Percentiles rank a stretch among this genome's conserved stretches.
These are phyloP conservation scores for Octopus bimaculoides DNA, from an alignment of 1,140 invertebrate species.

Conservation along the genomic window DNA sequence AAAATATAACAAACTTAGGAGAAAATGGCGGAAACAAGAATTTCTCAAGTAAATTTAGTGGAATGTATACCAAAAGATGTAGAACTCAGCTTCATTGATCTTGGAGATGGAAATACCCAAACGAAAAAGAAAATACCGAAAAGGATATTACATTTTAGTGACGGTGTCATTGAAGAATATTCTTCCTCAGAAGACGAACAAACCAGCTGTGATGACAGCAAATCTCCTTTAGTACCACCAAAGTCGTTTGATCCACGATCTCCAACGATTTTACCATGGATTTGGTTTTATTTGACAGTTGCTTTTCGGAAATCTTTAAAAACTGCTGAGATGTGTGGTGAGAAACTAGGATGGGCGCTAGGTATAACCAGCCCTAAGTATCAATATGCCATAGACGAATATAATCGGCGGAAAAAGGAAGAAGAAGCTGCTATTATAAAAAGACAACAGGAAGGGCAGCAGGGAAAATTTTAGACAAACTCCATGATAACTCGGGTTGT, in stretches of 20 bases:
- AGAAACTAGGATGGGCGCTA: slow-evolving; percentile 78
- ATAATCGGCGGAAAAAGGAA: slow-evolving; percentile 49
- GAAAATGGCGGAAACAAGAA: no score
- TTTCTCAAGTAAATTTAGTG: not conserved
- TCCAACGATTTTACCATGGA: slow-evolving; percentile 42
- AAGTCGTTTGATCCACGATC: slow-evolving; percentile 67
- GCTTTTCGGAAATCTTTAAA: slow-evolving; percentile 45
- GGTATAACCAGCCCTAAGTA: slow-evolving; percentile 91
- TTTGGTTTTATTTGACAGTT: slow-evolving; percentile 40
- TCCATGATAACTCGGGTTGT: not conserved
- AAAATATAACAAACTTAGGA: no score
- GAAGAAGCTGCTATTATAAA: slow-evolving; percentile 12
- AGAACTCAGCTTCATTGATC: not conserved
- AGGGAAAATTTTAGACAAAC: not conserved
- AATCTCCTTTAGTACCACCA: slow-evolving; percentile 45
- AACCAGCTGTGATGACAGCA: slow-evolving; percentile 21
- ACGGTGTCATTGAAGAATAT: slow-evolving; percentile 80
- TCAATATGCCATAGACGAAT: slow-evolving; percentile 81
- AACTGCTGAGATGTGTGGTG: slow-evolving; percentile 80
- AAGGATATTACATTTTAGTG: slow-evolving; percentile 76
- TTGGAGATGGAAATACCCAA: slow-evolving; percentile 23
- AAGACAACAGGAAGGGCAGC: not conserved
- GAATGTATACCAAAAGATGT: not conserved
- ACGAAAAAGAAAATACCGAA: slow-evolving; percentile 58
- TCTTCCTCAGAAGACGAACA: slow-evolving; percentile 70